Evolutionary conservation across 2,113 vertebrate genomes (phyloP).

Genomic region (Sylvietta virens): DNA sequence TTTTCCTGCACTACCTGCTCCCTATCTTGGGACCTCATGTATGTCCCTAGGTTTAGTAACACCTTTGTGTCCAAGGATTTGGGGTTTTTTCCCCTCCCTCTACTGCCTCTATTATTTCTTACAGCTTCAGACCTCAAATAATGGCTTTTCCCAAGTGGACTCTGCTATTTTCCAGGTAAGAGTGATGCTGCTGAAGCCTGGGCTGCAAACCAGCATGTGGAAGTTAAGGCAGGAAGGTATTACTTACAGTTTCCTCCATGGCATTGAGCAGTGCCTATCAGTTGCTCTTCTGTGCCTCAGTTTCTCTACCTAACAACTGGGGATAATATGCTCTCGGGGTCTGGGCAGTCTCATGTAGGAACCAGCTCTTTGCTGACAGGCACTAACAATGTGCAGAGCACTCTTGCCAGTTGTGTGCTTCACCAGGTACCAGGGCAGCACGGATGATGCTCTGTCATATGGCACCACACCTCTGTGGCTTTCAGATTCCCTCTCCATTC

Average conservation of each 20-base stretch:
- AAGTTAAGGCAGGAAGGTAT: not conserved
- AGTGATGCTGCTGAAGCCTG: not conserved
- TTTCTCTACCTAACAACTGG: not conserved
- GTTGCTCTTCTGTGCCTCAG: not conserved
- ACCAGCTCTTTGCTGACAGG: not conserved
- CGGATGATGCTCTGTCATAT: not conserved
- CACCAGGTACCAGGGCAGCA: not conserved
- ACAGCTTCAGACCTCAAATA: not conserved
- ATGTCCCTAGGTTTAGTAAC: not conserved
- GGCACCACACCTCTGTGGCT: not conserved
- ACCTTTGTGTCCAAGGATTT: not conserved
- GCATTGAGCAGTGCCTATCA: not conserved
- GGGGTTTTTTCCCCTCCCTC: not conserved
- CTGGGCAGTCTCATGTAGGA: not conserved
- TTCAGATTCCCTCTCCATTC: not conserved
- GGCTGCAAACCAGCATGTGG: not conserved
- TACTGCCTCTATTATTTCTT: not conserved
- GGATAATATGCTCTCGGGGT: not conserved
- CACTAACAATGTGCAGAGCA: not conserved
- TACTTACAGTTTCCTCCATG: not conserved
- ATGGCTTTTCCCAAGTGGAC: not conserved
- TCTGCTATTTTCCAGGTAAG: not conserved
- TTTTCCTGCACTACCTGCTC: not conserved
- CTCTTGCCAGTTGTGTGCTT: not conserved
- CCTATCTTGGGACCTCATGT: rapidly evolving